Conservation (phyloP, 2,113 vertebrate genomes). For the Eclectus roratus region DNA sequence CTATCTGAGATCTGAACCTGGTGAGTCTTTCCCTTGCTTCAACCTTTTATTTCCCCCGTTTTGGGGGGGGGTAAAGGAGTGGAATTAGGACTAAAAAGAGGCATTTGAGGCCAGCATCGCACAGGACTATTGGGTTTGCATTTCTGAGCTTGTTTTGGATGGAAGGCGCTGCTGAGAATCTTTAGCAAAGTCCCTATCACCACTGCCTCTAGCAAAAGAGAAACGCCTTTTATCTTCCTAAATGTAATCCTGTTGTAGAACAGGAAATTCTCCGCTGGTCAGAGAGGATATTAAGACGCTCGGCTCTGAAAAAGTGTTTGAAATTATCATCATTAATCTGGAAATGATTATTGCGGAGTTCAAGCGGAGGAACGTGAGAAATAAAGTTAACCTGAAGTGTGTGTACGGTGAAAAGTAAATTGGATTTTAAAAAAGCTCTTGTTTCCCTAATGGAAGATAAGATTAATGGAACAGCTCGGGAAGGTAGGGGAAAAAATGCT, state of each 20-base stretch:
- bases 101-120: background rate
- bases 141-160: background rate
- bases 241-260: slow-evolving; percentile 62
- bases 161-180: background rate
- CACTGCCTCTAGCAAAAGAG: background rate
- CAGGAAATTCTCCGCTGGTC: slow-evolving; percentile 63
- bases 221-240: slow-evolving; percentile 42
- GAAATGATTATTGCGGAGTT: slow-evolving; percentile 65
- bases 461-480: slow-evolving; percentile 14
- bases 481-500: background rate
- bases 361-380: slow-evolving; percentile 54
- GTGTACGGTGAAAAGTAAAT: slow-evolving; percentile 35
- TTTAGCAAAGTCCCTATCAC: background rate
- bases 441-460: slow-evolving; percentile 57
- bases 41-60: background rate
- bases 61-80: background rate
- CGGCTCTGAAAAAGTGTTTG: slow-evolving; percentile 49
- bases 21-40: background rate
- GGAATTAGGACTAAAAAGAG: background rate
- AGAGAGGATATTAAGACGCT: slow-evolving; percentile 58
- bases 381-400: slow-evolving; percentile 62
- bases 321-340: slow-evolving; percentile 67
- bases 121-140: background rate
- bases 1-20: background rate
- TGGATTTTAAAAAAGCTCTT: slow-evolving; percentile 56